Evolutionary conservation across 2,113 vertebrate species (phyloP).

Genomic region (Podocnemis expansa): DNA sequence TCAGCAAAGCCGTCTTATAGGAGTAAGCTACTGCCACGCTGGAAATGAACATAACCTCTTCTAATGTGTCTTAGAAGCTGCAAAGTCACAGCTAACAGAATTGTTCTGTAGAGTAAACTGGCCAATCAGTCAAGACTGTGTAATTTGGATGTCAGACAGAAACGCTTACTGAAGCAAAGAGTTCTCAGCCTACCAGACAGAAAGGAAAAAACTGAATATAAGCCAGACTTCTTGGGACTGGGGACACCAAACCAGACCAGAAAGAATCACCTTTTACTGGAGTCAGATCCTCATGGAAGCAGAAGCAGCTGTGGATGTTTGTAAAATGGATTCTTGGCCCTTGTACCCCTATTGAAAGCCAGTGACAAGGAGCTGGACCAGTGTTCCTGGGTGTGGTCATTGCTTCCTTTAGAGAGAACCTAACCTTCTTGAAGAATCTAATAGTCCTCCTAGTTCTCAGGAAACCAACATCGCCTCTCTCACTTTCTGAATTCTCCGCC

Average conservation of each 20-base stretch:
- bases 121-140: neutral
- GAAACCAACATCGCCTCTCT: neutral
- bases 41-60: neutral
- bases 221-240: neutral
- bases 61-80: neutral
- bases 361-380: neutral
- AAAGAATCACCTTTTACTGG: neutral
- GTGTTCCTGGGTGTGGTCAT: neutral
- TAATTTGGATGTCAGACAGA: neutral
- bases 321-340: neutral
- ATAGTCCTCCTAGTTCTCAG: neutral
- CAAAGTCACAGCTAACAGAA: neutral
- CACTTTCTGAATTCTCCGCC: neutral
- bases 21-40: neutral
- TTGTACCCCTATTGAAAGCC: neutral
- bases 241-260: neutral
- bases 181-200: neutral
- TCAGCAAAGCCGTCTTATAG: neutral
- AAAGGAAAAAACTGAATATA: neutral
- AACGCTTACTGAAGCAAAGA: neutral
- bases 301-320: neutral
- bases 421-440: neutral
- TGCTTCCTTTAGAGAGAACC: neutral
- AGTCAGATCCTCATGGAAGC: neutral
- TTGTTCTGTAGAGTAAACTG: neutral